Evolutionary conservation across 2,888 invertebrate genomes (phyloP).

Genomic region (Sepiola atlantica): DNA sequence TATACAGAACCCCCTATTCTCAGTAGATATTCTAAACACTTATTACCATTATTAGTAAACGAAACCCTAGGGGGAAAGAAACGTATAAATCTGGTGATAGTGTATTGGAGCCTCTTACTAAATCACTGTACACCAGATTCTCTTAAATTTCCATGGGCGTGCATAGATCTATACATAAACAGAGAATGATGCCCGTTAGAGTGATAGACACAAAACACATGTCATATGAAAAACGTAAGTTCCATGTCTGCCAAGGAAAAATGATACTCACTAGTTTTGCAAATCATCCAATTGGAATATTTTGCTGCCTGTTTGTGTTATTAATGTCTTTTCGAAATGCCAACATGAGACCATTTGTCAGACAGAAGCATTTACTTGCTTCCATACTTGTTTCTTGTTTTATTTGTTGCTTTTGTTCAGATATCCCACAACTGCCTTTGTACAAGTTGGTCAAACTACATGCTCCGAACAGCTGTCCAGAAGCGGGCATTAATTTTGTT

Average conservation of each 20-base stretch:
- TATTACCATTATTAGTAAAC: no score
- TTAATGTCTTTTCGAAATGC: not conserved
- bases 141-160: no score
- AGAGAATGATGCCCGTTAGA: not conserved
- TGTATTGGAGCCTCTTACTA: no score
- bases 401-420: no score
- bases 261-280: slow-evolving; percentile 32
- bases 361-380: not conserved
- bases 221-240: not conserved
- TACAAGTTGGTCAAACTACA: not conserved
- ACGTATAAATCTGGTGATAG: no score
- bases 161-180: not conserved
- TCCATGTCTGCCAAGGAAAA: not conserved
- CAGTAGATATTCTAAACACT: no score
- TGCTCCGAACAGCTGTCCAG: not conserved
- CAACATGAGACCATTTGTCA: slow-evolving; percentile 18
- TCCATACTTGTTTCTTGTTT: not conserved
- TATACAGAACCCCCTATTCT: no score
- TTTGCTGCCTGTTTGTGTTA: not conserved
- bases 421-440: not conserved
- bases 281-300: not conserved
- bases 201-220: not conserved
- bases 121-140: no score
- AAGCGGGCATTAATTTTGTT: not conserved
- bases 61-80: no score